Conservation (phyloP, 2,797 vertebrate species). For the Phataginus tetradactyla region DNA sequence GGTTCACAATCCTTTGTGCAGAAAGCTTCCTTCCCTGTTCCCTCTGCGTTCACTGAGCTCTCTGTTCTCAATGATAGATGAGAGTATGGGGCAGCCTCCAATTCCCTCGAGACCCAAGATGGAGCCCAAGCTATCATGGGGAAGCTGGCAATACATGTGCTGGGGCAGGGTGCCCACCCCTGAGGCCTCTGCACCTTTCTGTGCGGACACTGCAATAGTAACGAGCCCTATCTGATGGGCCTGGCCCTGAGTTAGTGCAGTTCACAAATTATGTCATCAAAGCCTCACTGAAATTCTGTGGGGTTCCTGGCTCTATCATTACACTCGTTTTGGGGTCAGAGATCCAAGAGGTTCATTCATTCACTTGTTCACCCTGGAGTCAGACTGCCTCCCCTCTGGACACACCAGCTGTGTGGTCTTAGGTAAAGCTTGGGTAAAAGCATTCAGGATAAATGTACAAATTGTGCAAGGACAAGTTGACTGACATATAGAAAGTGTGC, state of each 20-base stretch:
- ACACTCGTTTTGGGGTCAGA: neutral
- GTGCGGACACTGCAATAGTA: neutral
- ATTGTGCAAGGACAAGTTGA: neutral
- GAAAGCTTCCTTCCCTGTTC: neutral
- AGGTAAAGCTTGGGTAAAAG: neutral
- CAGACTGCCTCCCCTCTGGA: neutral
- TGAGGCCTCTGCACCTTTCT: neutral
- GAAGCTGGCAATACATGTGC: neutral
- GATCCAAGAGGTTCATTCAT: neutral
- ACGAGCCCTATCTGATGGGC: neutral
- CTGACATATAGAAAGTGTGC: neutral
- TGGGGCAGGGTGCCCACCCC: fast-evolving
- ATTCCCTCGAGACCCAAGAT: neutral
- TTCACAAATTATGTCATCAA: neutral
- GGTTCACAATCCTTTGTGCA: neutral
- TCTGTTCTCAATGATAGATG: neutral
- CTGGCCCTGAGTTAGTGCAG: neutral
- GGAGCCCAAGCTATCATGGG: fast-evolving
- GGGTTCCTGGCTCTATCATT: neutral
- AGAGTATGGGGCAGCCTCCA: neutral
- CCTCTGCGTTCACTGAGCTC: too few relatives aligned
- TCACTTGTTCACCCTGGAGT: neutral
- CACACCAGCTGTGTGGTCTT: neutral
- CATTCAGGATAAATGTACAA: neutral
- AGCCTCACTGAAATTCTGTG: neutral